These are phyloP conservation scores for Hemithea aestivaria DNA, from an alignment of 2,888 invertebrate species.

Conservation along the genomic window DNA sequence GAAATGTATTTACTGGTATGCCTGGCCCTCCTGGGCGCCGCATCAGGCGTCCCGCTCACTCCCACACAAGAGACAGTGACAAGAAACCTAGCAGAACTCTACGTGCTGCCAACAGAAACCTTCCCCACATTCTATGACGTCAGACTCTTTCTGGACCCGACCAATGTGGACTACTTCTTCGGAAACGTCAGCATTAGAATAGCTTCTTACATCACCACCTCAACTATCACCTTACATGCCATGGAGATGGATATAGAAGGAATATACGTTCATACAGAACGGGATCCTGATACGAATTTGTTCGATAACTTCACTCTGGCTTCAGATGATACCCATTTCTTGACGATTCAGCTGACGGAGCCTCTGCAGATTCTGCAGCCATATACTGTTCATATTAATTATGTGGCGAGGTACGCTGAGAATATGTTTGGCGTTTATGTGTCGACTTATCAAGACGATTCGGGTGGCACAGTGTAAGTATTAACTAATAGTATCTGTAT, in stretches of 20 bases:
- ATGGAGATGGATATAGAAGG: conserved; percentile 57
- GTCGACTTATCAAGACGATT: conserved; percentile 64
- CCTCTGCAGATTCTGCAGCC: conserved; percentile 47
- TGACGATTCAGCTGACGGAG: conserved; percentile 61
- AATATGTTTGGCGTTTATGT: conserved; percentile 83
- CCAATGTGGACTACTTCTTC: conserved; percentile 52
- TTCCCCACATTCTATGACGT: conserved; percentile 76
- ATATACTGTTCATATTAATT: conserved; percentile 77
- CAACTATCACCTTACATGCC: conserved; percentile 63
- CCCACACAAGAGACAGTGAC: conserved; percentile 11
- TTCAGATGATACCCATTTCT: conserved; percentile 64
- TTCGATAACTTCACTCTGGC: conserved; percentile 33
- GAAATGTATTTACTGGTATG: conserved; percentile 60
- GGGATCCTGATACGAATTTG: conserved; percentile 29
- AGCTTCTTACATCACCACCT: conserved; percentile 38
- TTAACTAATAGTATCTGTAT: background rate
- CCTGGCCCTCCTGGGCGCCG: conserved; percentile 47
- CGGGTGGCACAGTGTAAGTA: conserved; percentile 49
- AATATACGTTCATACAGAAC: conserved; percentile 37
- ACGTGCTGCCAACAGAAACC: conserved; percentile 75
- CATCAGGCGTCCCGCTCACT: conserved; percentile 37
- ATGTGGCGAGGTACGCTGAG: conserved; percentile 74
- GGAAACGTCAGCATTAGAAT: conserved; percentile 68
- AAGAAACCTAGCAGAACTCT: conserved; percentile 39
- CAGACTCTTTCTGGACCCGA: conserved; percentile 65